Base-by-base conservation (phyloP, 2,888 invertebrate genomes). In the Charanyca ferruginea region DNA sequence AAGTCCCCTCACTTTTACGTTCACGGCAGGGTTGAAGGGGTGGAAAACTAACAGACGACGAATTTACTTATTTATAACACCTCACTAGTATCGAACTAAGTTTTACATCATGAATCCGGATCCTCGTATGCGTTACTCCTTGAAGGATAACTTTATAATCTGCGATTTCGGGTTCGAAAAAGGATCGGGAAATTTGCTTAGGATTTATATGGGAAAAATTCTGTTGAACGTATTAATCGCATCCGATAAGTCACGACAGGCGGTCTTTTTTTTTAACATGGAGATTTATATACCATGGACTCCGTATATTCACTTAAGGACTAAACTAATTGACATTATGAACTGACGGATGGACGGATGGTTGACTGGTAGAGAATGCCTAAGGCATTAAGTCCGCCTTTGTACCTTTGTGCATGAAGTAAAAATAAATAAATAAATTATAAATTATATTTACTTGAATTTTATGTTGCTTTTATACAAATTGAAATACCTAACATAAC, bases 1-100 rank as follows among this genome's bases (percentile, higher is more conserved):
- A 70, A 51, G 22, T 41, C 28, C 41, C 66, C 67, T 51, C 23
- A 66, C 66, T 54, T 54, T 73, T 66, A 73, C 54, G 45, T 55
- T 57, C 45, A 48, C 22, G 48, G 22, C 20, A 18, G 25, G n/a
- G 25, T 11, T 52, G 20, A 23, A 55, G 20, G 67, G 70, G 58
- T 65, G 52, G 58, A 49, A 67, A 79, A 74, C 66, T 73, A 67
- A 70, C 63, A 49, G 42, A 25, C 45, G 47, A 70, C 47, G 41
- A 70, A 47, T 66, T 52, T 44, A 57, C 25, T 45, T 57, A 66
- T 57, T 66, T 77, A 66, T 62, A 66, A 69, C 78, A 71, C 54
- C 42, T 57, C n/a, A 20, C 13, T 47, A 48, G 48, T 55, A 67
- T 53, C 42, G 18, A 53, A 67, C 58, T 59, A 47, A 61, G 64